Conservation (phyloP, 1,140 invertebrate species). For the Hycleus phaleratus region DNA sequence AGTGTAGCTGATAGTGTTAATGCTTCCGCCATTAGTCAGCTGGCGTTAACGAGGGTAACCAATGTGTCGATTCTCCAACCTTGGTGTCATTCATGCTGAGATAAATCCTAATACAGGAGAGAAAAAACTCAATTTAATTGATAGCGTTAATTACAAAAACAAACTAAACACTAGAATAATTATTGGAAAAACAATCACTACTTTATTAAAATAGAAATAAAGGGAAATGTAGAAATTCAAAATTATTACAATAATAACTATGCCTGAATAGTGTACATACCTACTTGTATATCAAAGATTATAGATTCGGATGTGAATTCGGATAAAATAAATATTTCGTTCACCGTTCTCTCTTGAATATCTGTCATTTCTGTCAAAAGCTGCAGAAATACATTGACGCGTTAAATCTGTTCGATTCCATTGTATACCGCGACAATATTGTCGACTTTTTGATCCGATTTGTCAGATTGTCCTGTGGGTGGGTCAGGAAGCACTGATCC, state of each 20-base stretch:
- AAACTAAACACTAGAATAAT: no score
- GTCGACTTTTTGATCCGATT: conserved; percentile 44
- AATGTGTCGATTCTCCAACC: conserved; percentile 31
- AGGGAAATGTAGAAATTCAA: no score
- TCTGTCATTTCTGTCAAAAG: conserved; percentile 12
- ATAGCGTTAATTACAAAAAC: neutral
- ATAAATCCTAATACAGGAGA: conserved; percentile 7
- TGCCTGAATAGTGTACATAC: no score
- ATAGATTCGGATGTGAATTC: no score
- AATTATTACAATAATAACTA: no score
- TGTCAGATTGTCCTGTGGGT: conserved; percentile 40
- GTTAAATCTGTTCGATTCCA: conserved; percentile 31
- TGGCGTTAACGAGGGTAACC: conserved; percentile 38
- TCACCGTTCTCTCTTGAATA: neutral
- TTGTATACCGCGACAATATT: conserved; percentile 40
- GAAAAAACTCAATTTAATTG: conserved; percentile 15
- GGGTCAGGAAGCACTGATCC: conserved; percentile 35
- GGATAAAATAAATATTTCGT: no score
- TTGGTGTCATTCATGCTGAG: conserved; percentile 13
- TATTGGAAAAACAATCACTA: no score
- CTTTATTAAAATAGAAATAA: no score
- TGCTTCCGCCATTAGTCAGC: conserved; percentile 40
- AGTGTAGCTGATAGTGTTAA: conserved; percentile 36
- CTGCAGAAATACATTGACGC: conserved; percentile 29
- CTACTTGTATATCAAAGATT: no score